Evolutionary conservation across 2,797 vertebrate genomes (phyloP).

Genomic region (Rhinogobio ventralis): DNA sequence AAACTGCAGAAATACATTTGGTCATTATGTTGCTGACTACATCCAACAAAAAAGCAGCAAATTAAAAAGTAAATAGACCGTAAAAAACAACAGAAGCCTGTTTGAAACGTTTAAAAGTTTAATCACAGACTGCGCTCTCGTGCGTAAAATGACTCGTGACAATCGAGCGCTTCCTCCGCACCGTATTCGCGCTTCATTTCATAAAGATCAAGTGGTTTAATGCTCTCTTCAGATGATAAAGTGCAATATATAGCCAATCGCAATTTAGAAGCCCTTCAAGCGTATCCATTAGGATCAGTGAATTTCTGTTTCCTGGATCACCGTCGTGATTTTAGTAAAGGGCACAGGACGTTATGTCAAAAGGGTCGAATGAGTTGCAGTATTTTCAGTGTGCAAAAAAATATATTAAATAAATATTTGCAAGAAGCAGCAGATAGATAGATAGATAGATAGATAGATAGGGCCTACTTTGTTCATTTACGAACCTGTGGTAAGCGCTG

Average conservation of each 20-base stretch:
- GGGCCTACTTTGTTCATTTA: background rate
- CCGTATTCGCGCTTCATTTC: conserved; percentile 26
- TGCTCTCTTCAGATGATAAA: conserved; percentile 41
- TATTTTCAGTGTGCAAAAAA: background rate
- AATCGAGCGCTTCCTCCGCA: conserved; percentile 39
- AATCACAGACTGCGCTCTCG: conserved; percentile 21
- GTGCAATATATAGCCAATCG: background rate
- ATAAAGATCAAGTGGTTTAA: conserved; percentile 53
- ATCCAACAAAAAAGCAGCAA: background rate
- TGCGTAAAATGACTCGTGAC: conserved; percentile 29
- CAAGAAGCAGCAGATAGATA: background rate
- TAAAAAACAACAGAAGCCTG: background rate
- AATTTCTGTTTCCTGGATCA: background rate
- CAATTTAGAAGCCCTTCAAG: conserved; percentile 19
- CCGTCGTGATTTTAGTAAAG: conserved; percentile 13
- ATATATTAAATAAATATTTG: conserved; percentile 1
- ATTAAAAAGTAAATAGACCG: background rate
- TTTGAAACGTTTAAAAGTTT: conserved; percentile 5
- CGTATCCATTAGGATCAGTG: conserved; percentile 25
- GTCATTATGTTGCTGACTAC: background rate
- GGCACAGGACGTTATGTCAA: background rate
- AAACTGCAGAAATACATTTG: background rate
- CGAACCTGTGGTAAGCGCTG: conserved; percentile 22
- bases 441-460: background rate
- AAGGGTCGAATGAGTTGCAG: conserved; percentile 9